A percentile compares a stretch with the other conserved stretches of the same genome.
These are phyloP conservation scores for Psylliodes chrysocephalus DNA, from an alignment of 2,888 invertebrate species.

Conservation along the genomic window DNA sequence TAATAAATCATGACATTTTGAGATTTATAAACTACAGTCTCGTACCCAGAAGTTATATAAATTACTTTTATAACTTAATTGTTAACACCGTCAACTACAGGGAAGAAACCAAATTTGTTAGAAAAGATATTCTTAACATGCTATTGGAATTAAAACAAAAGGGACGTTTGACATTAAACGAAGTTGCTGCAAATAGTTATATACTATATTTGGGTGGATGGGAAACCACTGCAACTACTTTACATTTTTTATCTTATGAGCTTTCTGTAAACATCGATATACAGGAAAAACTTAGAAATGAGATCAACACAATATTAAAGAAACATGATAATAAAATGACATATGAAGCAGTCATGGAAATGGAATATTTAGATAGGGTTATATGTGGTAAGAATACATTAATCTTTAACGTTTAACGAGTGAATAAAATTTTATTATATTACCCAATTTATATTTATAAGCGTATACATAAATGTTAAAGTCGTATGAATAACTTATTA, in stretches of 20 bases:
- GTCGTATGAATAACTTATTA: not conserved
- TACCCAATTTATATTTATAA: too few relatives aligned
- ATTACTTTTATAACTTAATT: not conserved
- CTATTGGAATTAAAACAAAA: constrained; percentile 24
- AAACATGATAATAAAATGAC: not conserved
- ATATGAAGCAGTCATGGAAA: not conserved
- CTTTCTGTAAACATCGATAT: not conserved
- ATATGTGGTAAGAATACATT: not conserved
- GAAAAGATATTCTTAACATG: constrained; percentile 2
- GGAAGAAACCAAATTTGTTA: not conserved
- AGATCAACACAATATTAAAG: not conserved
- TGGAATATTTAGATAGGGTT: constrained; percentile 1
- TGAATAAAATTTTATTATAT: too few relatives aligned
- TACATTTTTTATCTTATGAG: not conserved
- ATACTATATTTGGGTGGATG: not conserved
- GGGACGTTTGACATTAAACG: not conserved
- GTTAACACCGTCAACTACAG: not conserved
- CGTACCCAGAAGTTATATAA: not conserved
- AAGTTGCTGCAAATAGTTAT: not conserved
- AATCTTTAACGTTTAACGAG: not conserved
- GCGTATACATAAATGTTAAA: too few relatives aligned
- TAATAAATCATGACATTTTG: not conserved
- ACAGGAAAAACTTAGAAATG: not conserved
- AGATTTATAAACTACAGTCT: not conserved
- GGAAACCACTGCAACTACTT: not conserved